These are phyloP conservation scores for Matsumyia berberina DNA, from an alignment of 2,888 invertebrate genomes.

Conservation along the genomic window DNA sequence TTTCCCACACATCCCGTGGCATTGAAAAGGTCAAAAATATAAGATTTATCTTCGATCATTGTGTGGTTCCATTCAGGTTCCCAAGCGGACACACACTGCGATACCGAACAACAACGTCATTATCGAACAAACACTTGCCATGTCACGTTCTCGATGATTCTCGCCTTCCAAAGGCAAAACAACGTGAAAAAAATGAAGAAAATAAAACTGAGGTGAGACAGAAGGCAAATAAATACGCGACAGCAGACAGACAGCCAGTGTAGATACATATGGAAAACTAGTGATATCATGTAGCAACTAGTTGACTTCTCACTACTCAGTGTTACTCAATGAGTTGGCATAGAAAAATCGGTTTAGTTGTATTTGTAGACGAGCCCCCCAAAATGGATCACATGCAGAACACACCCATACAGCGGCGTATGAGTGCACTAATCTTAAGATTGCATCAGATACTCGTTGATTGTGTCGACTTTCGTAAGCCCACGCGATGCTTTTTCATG, in stretches of 20 bases:
- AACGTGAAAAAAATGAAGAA: too few relatives aligned
- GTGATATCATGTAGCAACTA: neutral
- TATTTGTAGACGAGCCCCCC: conserved; percentile 41
- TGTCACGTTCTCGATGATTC: conserved; percentile 22
- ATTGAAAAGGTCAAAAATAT: conserved; percentile 48
- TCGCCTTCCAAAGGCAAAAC: neutral
- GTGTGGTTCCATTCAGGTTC: neutral
- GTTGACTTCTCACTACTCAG: neutral
- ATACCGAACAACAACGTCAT: conserved; percentile 15
- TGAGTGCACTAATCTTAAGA: too few relatives aligned
- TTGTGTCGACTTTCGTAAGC: too few relatives aligned
- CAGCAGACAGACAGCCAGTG: neutral
- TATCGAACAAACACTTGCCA: neutral
- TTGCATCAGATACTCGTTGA: conserved; percentile 3
- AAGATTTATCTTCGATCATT: conserved; percentile 23
- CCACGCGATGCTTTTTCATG: too few relatives aligned
- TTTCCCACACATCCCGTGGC: conserved; percentile 9
- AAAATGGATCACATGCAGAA: too few relatives aligned
- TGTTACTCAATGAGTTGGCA: neutral
- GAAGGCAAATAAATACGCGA: neutral
- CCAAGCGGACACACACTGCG: neutral
- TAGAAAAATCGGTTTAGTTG: neutral
- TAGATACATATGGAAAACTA: neutral
- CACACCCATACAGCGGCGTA: too few relatives aligned
- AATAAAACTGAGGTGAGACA: neutral